Evolutionary conservation across 2,113 vertebrate genomes (phyloP).

Genomic region (Plecotus auritus): DNA sequence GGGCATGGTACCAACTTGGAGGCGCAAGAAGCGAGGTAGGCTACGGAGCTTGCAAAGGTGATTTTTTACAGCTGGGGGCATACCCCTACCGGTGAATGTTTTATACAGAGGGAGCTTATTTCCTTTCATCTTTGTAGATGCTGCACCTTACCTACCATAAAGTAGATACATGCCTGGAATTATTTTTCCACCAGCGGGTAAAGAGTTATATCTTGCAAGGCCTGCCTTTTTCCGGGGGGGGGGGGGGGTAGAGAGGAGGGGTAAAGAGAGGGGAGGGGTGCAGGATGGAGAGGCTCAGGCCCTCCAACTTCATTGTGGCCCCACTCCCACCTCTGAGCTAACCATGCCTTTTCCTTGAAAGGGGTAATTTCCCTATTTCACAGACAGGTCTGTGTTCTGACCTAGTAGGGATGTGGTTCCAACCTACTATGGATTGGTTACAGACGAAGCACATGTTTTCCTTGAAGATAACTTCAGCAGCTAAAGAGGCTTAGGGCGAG

Average conservation of each 20-base stretch:
- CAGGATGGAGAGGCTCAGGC: not conserved
- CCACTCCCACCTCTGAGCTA: not conserved
- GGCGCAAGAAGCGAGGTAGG: not conserved
- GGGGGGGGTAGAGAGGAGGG: accelerated
- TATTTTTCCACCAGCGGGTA: not conserved
- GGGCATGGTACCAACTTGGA: not conserved
- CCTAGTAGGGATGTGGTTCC: not conserved
- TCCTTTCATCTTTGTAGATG: not conserved
- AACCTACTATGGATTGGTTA: not conserved
- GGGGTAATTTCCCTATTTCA: not conserved
- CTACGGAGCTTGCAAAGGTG: not conserved
- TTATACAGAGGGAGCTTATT: not conserved
- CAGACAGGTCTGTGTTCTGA: not conserved
- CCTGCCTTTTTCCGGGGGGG: not conserved
- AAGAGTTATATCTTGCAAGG: not conserved
- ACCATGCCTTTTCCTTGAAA: not conserved
- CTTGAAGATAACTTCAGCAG: not conserved
- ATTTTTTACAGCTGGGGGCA: not conserved
- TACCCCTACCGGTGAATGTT: not conserved
- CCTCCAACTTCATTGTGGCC: not conserved
- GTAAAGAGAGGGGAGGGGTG: accelerated
- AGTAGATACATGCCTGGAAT: not conserved
- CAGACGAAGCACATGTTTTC: not conserved
- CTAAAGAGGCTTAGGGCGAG: not conserved
- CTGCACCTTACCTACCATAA: not conserved